Base-by-base conservation (phyloP, 2,797 vertebrate species). In the Australoheros facetus region DNA sequence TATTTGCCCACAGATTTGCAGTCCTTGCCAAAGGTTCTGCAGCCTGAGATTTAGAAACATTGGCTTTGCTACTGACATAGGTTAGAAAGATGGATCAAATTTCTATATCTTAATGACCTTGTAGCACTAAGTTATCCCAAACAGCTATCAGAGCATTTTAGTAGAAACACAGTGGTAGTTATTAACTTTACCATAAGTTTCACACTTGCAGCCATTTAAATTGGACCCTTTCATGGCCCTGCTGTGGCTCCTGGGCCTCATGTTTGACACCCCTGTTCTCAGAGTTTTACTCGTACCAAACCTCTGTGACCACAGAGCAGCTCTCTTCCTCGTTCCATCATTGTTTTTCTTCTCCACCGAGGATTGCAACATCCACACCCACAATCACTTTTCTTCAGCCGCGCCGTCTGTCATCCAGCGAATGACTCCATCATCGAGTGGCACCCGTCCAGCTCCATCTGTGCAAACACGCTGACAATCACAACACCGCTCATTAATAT, bases 391-490 rank as follows among this genome's bases (percentile, higher is more conserved):
- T 56, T 17, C 80, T 45, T 55, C 14, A 57, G 3, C 39, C 56
- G 11, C 8, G 1, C 64, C 48, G 78, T 83, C 83, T 3, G 10
- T 85, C 82, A 79, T 56, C 73, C 73, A 55, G 26, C 39, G 34
- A 57, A 19, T 55, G 80, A 69, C 51, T 85, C 74, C 19, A 39
- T 88, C 81, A 54, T 76, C 56, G 21, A n/a, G 75, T 45, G 75
- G 84, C 30, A 23, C 77, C 74, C 75, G 0, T 71, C 78, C 86
- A 84, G 71, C 86, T 7, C 77, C 89, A 85, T 83, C 88, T 90
- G 84, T 84, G 72, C 66, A 80, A 78, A 86, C 83, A 86, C 3
- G 28, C 74, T 56, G 53, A 75, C 34, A 5, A 32, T 56, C 60
- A 56, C 59, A 75, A 53, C 60, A 56, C 14, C 2, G 7, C 71